phyloP scores from a whole-genome alignment of 2,797 vertebrate species.

The Setipinna tenuifilis region DNA sequence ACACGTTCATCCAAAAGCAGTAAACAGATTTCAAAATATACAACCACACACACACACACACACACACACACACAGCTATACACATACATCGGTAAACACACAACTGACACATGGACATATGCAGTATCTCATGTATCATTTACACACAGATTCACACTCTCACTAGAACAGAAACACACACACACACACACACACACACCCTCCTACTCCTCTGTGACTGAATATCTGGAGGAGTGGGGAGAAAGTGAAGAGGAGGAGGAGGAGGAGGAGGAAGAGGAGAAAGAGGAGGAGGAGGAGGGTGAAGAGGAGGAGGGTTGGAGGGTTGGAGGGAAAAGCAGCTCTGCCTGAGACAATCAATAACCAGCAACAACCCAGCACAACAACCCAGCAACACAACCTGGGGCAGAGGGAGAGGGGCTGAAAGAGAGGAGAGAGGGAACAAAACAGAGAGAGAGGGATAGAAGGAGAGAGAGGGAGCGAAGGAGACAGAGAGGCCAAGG shows the following conservation, averaged over 20 bases:
- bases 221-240: conserved; percentile 38
- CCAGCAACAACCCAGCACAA: conserved; percentile 10
- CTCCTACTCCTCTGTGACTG: neutral
- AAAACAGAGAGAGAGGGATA: neutral
- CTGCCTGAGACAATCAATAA: conserved; percentile 48
- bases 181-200: neutral
- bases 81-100: neutral
- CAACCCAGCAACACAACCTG: conserved; percentile 18
- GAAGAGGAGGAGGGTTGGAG: neutral
- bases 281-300: conserved; percentile 17
- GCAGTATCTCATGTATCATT: neutral
- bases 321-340: conserved; percentile 8
- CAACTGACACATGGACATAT: neutral
- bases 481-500: neutral
- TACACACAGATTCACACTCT: neutral
- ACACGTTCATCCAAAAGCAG: neutral
- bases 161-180: neutral
- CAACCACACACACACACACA: neutral
- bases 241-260: conserved; percentile 5
- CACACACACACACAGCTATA: neutral
- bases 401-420: neutral
- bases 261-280: conserved; percentile 15
- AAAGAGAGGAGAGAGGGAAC: neutral
- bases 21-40: too few species aligned
- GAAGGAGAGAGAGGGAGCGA: conserved; percentile 34